phyloP scores from a whole-genome alignment of 1,140 invertebrate genomes.

The Scaptomyza montana region DNA sequence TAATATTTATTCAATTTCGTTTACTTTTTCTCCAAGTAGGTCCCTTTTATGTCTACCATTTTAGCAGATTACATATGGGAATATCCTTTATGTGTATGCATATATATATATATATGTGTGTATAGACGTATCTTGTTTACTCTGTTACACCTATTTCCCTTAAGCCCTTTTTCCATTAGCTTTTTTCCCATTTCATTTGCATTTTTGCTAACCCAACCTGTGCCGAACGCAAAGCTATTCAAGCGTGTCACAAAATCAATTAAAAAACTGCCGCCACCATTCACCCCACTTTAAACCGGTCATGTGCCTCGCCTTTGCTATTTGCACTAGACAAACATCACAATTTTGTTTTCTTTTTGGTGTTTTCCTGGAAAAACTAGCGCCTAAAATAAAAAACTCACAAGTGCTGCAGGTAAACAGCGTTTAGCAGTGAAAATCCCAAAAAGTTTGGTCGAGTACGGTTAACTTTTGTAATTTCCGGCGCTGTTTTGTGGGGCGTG shows the following conservation, averaged over 20 bases:
- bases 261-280: constrained; percentile 40
- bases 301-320: constrained; percentile 15
- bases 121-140: not conserved
- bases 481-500: constrained; percentile 12
- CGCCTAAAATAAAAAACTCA: constrained; percentile 11
- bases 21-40: no score
- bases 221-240: constrained; percentile 28
- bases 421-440: constrained; percentile 4
- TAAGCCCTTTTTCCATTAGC: constrained; percentile 11
- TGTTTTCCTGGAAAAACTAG: no score
- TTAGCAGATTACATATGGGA: not conserved
- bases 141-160: not conserved
- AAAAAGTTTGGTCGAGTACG: constrained; percentile 51
- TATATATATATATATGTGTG: not conserved
- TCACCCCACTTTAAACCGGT: not conserved
- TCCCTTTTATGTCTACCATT: no score
- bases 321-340: constrained; percentile 63
- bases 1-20: no score
- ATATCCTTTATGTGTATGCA: not conserved
- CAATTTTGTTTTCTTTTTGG: constrained; percentile 35
- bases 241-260: constrained; percentile 52
- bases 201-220: constrained; percentile 36
- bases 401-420: constrained; percentile 44
- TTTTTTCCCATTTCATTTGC: constrained; percentile 30
- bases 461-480: constrained; percentile 69